Conservation (phyloP, 2,888 invertebrate genomes). For the Cosmorhoe ocellata region DNA sequence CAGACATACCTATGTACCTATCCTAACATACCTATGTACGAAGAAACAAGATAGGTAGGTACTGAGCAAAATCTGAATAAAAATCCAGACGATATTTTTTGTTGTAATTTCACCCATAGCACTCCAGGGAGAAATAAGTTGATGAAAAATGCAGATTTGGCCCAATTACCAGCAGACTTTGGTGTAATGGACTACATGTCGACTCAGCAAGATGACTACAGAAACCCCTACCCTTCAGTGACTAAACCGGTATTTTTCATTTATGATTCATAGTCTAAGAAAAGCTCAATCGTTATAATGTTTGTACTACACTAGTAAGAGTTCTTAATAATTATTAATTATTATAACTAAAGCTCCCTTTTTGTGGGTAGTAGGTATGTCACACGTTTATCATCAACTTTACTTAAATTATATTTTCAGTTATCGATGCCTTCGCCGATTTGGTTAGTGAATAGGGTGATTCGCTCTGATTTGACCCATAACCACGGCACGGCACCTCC, state of each 20-base stretch:
- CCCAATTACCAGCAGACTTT: slow-evolving; percentile 65
- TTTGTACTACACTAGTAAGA: too few relatives aligned
- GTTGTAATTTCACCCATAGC: too few relatives aligned
- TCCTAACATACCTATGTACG: too few relatives aligned
- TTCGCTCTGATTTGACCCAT: slow-evolving; percentile 71
- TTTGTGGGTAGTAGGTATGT: too few relatives aligned
- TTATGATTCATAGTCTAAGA: not conserved
- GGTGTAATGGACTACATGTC: slow-evolving; percentile 73
- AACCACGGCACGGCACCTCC: slow-evolving; percentile 73
- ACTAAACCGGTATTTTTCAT: slow-evolving; percentile 65
- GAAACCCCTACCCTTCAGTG: slow-evolving; percentile 70
- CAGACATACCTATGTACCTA: not conserved
- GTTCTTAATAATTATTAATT: too few relatives aligned
- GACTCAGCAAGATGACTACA: slow-evolving; percentile 79
- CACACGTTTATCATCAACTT: too few relatives aligned
- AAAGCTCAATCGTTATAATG: too few relatives aligned
- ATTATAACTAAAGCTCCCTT: too few relatives aligned
- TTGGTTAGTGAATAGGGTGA: slow-evolving; percentile 71
- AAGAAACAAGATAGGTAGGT: too few relatives aligned
- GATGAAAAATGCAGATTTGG: slow-evolving; percentile 67
- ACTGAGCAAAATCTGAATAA: too few relatives aligned
- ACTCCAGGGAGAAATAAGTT: slow-evolving; percentile 70
- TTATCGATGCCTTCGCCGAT: slow-evolving; percentile 61
- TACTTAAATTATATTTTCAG: slow-evolving; percentile 40
- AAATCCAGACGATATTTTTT: too few relatives aligned